These are phyloP conservation scores for Sebastiscus albofasciatus DNA, from an alignment of 2,797 vertebrate species.

Conservation along the genomic window DNA sequence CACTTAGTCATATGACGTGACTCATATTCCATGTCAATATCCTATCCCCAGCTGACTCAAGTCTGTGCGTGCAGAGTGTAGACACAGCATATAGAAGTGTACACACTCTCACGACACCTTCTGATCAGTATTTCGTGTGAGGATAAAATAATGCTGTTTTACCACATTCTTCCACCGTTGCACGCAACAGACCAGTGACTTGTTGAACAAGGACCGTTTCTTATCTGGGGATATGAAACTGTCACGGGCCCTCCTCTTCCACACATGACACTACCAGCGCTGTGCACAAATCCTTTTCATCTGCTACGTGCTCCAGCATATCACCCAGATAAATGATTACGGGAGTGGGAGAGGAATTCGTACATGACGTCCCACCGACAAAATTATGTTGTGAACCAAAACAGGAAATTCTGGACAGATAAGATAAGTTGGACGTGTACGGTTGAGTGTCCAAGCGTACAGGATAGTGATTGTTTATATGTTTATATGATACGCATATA, in stretches of 20 bases:
- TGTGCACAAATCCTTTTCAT: neutral
- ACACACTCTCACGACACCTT: neutral
- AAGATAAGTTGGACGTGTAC: neutral
- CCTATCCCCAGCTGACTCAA: neutral
- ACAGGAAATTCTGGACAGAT: slow-evolving; percentile 2
- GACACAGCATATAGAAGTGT: neutral
- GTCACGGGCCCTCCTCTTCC: neutral
- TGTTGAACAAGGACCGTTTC: neutral
- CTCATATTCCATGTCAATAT: neutral
- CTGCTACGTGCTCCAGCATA: too few species aligned
- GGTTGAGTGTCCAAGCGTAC: neutral
- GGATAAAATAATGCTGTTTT: neutral
- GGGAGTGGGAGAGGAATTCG: neutral
- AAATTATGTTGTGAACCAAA: neutral
- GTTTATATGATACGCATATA: too few species aligned
- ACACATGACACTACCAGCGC: neutral
- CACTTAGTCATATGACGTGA: neutral
- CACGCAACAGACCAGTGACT: neutral
- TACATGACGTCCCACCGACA: neutral
- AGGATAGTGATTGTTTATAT: neutral
- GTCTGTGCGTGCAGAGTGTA: neutral
- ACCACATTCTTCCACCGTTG: neutral
- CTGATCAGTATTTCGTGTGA: neutral
- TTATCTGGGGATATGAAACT: neutral
- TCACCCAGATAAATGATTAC: neutral